Evolutionary conservation across 2,797 vertebrate species (phyloP), one percentile per base, ranked within the genome.

Genomic region (Pseudocheirus occidentalis): DNA sequence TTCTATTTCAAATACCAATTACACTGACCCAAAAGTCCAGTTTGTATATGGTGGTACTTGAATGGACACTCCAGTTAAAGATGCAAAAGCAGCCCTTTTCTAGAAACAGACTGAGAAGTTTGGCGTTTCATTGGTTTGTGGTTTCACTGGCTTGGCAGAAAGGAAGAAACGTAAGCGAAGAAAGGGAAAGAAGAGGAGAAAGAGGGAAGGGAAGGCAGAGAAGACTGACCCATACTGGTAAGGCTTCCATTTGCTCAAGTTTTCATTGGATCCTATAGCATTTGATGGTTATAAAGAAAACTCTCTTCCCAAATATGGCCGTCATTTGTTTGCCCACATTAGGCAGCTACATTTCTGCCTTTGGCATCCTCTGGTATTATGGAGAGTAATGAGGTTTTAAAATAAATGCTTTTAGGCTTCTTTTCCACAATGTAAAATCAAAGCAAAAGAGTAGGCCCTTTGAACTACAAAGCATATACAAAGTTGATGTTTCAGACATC

Each of bases 1-100:
- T 31, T 81, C 66, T 91, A 55, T 91, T 91, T 95, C 24, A 94
- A 81, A 96, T 89, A 52, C 31, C 31, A 50, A 27, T 3, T 50
- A 24, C 52, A 46, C 0, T 46, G 91, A 53, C 56, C 53, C 90
- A 57, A 90, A 40, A 55, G 31, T 55, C 94, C 53, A 91, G 53
- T 95, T 31, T 94, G 13, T 58, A 93, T 11, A 87, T 50, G 24
- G 9, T 40, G 40, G n/a, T 46, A 81, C n/a, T 46, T 46, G 46
- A 21, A 81, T 9, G 18, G 34, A 16, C n/a, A 73, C 40, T 40
- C 6, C 21, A 21, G 18, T 81, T 46, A 46, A 40, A 24, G 73
- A 46, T 27, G 6, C n/a, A 40, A 73, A 40, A 40, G 16, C 16
- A 10, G 73, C n/a, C 73, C 73, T 81, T 46, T 24, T 21, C 40